Evolutionary conservation across 92 coral and sea anemone genomes (phyloP).

Genomic region (Galaxea fascicularis): DNA sequence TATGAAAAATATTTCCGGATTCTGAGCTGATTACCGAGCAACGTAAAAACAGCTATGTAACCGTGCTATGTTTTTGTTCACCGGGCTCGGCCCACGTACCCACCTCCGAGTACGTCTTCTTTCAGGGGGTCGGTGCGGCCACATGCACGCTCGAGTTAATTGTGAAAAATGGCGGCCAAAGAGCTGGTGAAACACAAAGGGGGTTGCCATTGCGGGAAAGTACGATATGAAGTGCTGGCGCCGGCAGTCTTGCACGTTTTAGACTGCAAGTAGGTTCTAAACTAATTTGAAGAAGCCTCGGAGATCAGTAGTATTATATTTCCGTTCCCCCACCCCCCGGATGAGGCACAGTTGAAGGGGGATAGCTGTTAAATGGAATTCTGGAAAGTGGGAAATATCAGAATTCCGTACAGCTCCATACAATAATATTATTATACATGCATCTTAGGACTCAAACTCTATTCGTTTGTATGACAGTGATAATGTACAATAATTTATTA

Average conservation of each 20-base stretch:
- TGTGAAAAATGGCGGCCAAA: not conserved
- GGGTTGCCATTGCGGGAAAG: slow-evolving; percentile 95
- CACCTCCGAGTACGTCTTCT: not conserved
- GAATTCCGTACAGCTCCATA: no score
- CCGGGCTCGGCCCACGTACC: not conserved
- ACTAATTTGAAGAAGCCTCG: no score
- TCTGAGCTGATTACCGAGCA: slow-evolving; percentile 8
- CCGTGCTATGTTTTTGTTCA: not conserved
- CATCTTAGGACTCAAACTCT: no score
- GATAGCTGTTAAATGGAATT: no score
- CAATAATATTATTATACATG: no score
- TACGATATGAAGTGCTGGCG: slow-evolving; percentile 89
- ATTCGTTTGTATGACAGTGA: no score
- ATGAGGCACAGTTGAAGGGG: no score
- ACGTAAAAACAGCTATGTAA: slow-evolving; percentile 28
- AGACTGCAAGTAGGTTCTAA: slow-evolving; percentile 87
- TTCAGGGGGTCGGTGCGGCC: no score
- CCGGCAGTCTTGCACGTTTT: slow-evolving; percentile 75
- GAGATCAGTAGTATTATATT: no score
- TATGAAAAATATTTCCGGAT: not conserved
- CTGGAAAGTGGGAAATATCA: no score
- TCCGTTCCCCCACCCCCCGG: no score
- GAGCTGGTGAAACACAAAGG: slow-evolving; percentile 67
- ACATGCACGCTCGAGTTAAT: not conserved
- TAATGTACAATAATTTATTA: no score